phyloP scores from a whole-genome alignment of 2,797 vertebrate genomes.

The Hydrophis major region DNA sequence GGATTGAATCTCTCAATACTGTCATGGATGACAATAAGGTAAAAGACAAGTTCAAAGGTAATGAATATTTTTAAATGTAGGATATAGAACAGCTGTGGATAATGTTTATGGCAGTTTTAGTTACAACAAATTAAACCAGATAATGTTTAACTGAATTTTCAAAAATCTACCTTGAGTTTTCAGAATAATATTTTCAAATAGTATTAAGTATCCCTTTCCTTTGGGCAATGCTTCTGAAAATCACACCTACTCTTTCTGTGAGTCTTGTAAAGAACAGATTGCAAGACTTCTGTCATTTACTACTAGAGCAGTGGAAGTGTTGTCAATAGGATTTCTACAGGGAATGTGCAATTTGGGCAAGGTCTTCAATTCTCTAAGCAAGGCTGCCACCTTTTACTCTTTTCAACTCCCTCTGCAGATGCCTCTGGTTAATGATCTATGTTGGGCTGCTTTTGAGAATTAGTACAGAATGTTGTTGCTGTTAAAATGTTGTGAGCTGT shows the following conservation, averaged over 20 bases:
- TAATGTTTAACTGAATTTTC: neutral
- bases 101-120: neutral
- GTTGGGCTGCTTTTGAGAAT: neutral
- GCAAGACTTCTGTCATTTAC: neutral
- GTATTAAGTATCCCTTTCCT: neutral
- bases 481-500: neutral
- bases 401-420: neutral
- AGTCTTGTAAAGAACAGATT: neutral
- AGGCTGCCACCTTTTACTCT: neutral
- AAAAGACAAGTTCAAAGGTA: constrained; percentile 24
- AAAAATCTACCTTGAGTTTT: neutral
- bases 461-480: neutral
- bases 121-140: neutral
- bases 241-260: neutral
- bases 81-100: neutral
- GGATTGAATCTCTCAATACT: constrained; percentile 98
- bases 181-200: neutral
- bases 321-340: neutral
- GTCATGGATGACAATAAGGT: constrained; percentile 99
- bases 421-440: neutral
- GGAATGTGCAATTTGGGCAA: neutral
- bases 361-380: neutral
- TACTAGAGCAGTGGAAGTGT: neutral
- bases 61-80: neutral
- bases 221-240: neutral